Percentiles rank a stretch among this genome's conserved stretches.
Conservation (phyloP, 2,113 vertebrate species). For the Heterocephalus glaber region DNA sequence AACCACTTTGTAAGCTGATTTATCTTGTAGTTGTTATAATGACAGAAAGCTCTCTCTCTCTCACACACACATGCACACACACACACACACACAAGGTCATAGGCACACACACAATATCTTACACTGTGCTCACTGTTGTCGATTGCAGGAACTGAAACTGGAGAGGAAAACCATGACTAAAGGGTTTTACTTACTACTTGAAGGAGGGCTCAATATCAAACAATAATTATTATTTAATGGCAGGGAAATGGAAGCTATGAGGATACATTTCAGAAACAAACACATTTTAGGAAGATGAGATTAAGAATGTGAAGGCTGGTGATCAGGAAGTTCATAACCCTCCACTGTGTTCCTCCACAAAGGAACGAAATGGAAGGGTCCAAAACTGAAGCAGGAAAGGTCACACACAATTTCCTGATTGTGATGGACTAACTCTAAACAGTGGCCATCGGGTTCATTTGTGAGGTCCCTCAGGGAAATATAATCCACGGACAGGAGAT, state of each 20-base stretch:
- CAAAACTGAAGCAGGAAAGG: not conserved
- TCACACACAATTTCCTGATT: not conserved
- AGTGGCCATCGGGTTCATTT: not conserved
- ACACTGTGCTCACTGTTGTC: not conserved
- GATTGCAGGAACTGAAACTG: not conserved
- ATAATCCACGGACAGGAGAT: not conserved
- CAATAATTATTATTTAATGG: not conserved
- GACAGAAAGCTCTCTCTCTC: not conserved
- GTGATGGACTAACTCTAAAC: not conserved
- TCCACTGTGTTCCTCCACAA: not conserved
- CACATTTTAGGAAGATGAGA: not conserved
- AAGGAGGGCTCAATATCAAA: not conserved
- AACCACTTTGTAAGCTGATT: not conserved
- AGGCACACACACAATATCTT: not conserved
- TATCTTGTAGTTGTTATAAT: not conserved
- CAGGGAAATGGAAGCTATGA: not conserved
- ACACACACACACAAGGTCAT: no score
- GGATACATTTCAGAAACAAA: constrained; percentile 9
- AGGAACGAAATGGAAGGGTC: not conserved
- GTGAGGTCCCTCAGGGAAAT: not conserved
- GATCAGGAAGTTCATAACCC: not conserved
- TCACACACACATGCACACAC: not conserved
- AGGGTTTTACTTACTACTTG: no score
- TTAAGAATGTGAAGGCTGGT: not conserved
- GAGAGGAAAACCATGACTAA: not conserved